These are phyloP conservation scores for Clamator glandarius DNA, from an alignment of 2,797 vertebrate genomes.

Conservation along the genomic window DNA sequence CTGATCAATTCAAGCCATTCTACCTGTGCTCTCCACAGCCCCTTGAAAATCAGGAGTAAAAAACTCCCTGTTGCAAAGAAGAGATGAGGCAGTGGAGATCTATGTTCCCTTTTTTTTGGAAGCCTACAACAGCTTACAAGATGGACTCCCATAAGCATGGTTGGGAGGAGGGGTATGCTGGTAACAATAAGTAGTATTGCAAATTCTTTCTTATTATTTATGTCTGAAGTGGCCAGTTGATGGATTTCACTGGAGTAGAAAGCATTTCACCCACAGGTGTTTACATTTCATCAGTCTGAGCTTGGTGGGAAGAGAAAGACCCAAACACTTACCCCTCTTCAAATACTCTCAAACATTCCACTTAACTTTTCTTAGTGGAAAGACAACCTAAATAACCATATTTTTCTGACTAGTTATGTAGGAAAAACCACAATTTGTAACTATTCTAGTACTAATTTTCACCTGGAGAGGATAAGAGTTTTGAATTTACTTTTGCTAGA, in stretches of 20 bases:
- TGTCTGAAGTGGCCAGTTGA: neutral
- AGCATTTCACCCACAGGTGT: rapidly evolving
- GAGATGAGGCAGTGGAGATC: neutral
- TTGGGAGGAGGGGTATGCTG: rapidly evolving
- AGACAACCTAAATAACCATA: neutral
- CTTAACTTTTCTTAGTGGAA: neutral
- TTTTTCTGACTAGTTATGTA: neutral
- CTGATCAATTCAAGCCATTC: neutral
- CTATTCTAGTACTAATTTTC: neutral
- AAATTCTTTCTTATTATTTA: neutral
- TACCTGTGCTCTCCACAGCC: neutral
- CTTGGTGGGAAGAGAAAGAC: neutral
- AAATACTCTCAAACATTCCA: neutral
- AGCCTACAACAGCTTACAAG: neutral
- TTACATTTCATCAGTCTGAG: neutral
- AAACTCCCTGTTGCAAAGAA: neutral
- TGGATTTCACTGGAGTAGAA: neutral
- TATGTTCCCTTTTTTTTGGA: rapidly evolving
- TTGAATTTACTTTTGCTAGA: neutral
- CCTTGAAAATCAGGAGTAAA: neutral
- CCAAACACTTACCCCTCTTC: neutral
- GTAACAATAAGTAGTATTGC: neutral
- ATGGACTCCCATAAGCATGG: neutral
- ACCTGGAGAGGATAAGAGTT: neutral
- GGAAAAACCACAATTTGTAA: neutral